Base-by-base conservation (phyloP, 2,888 invertebrate species). In the Chalcosyrphus nemorum region DNA sequence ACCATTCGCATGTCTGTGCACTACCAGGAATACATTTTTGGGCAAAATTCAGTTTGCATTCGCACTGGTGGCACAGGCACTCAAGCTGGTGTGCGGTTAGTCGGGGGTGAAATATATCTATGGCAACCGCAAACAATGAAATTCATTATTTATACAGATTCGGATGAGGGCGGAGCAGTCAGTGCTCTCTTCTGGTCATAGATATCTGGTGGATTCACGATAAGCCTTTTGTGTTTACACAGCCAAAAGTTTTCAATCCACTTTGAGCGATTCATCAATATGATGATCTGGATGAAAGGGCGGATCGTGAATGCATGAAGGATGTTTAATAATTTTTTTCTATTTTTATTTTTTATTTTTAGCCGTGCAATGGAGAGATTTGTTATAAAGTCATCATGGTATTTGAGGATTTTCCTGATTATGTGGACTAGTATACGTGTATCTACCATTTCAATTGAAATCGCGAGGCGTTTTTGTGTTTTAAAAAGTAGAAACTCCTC, bases 221-320 rank as follows among this genome's bases (percentile, higher is more conserved):
- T 87, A 87, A 87, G 87, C 87, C 82, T 86, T 87, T 87, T 87
- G 86, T 87, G 86, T 87, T 87, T 87, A 87, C 86, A 86, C 63
- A 87, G 86, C 71, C 86, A 75, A 81, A 86, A 86, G 81, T 86
- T 86, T 80, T 74, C 72, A 71, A 78, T 78, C 52, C 70, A 77
- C 50, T 77, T 81, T 77, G 41, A 52, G 43, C 35, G 9, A 65
- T 65, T 32, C 52, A n/a, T n/a, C n/a, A n/a, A n/a, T 38, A 29
- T 11, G 19, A n/a, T 45, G 50, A 32, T 56, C 11, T 71, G 38
- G 56, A 29, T 24, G n/a, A n/a, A 7, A 15, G 11, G 17, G 50
- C 32, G 29, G 41, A 17, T 11, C 3, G 32, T 21, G 9, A 15
- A 11, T 24, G 27, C 35, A 57, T 35, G 27, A 21, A 13, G n/a